Conservation (phyloP, 2,113 vertebrate species). For the Mandrillus leucophaeus region DNA sequence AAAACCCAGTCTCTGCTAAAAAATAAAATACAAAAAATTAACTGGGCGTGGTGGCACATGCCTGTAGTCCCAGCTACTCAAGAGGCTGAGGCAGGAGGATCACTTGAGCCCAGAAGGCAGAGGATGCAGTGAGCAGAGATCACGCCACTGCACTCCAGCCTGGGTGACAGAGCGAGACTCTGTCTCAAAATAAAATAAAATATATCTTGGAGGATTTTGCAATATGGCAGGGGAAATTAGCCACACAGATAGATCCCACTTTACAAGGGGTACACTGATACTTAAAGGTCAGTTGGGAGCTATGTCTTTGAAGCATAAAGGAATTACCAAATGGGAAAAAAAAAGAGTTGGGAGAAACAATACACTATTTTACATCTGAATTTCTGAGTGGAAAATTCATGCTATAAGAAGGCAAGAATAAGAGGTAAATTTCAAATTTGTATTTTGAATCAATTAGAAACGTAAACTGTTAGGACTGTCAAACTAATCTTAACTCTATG, state of each 20-base stretch:
- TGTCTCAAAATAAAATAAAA: neutral
- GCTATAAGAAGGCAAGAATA: neutral
- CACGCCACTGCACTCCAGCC: too few relatives aligned
- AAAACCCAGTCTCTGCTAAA: too few relatives aligned
- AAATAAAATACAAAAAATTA: too few relatives aligned
- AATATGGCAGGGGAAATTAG: neutral
- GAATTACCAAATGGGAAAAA: neutral
- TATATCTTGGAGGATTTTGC: neutral
- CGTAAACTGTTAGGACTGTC: neutral
- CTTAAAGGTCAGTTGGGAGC: neutral
- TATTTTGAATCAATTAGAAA: constrained; percentile 11
- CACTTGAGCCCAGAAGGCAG: too few relatives aligned
- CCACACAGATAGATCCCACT: neutral
- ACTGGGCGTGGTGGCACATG: fast-evolving
- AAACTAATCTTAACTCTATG: neutral
- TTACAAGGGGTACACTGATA: neutral
- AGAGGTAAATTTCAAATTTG: neutral
- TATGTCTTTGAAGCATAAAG: neutral
- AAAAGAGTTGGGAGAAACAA: neutral
- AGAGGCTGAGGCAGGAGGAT: too few relatives aligned
- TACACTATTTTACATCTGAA: neutral
- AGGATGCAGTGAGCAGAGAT: too few relatives aligned
- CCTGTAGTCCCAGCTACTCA: too few relatives aligned
- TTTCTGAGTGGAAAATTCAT: neutral
- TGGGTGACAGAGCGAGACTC: too few relatives aligned